phyloP scores from a whole-genome alignment of 2,888 invertebrate genomes.

The Ichneumoninae sp. region DNA sequence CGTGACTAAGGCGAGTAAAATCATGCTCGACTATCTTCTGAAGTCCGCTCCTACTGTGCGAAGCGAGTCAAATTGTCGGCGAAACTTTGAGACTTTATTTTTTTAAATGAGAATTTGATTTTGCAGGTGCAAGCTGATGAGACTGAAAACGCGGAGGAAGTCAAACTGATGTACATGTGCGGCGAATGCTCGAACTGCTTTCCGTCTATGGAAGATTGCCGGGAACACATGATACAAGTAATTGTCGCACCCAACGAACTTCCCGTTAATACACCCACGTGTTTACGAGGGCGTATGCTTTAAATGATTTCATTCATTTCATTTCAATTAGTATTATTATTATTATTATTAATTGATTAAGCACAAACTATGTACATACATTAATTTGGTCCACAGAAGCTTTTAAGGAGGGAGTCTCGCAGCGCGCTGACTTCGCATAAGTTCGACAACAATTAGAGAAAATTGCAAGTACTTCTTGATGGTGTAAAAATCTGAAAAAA shows the following conservation, averaged over 20 bases:
- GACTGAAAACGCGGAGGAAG: constrained; percentile 72
- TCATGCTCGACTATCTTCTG: not conserved
- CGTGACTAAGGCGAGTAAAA: constrained; percentile 68
- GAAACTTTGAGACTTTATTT: not conserved
- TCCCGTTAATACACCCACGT: not conserved
- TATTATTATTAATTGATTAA: no score
- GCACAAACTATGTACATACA: no score
- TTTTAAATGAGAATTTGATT: constrained; percentile 21
- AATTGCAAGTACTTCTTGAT: no score
- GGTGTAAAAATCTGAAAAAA: no score
- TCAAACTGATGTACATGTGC: constrained; percentile 84
- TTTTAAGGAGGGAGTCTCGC: no score
- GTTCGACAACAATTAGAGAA: no score
- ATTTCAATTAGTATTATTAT: no score
- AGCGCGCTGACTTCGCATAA: no score
- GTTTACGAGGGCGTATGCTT: no score
- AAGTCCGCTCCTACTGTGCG: not conserved
- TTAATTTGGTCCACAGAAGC: no score
- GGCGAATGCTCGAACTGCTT: constrained; percentile 85
- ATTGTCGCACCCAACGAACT: constrained; percentile 47
- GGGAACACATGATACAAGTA: constrained; percentile 86
- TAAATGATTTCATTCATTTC: not conserved
- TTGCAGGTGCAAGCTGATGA: constrained; percentile 64
- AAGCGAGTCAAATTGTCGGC: not conserved
- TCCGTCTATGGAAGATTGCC: constrained; percentile 84